Percentiles rank a stretch among this genome's conserved stretches.
Conservation (phyloP, 2,113 vertebrate genomes). For the Pterocles gutturalis region DNA sequence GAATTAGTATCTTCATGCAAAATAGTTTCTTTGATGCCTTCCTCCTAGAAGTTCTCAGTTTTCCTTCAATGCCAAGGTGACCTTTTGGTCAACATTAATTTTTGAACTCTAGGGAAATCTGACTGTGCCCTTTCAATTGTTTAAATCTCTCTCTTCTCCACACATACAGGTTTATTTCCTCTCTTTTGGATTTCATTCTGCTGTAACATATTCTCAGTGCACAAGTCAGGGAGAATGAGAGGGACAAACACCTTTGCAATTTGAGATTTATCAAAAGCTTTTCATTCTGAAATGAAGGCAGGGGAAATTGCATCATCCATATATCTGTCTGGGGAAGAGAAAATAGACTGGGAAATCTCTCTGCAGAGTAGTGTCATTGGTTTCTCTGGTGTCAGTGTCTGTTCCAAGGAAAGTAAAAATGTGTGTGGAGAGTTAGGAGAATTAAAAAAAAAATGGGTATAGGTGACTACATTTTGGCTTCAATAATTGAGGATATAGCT, state of each 20-base stretch:
- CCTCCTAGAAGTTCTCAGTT: slow-evolving; percentile 11
- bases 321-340: slow-evolving; percentile 45
- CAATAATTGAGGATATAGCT: not conserved
- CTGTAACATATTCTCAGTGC: not conserved
- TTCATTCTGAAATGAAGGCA: slow-evolving; percentile 37
- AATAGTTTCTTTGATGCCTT: slow-evolving; percentile 39
- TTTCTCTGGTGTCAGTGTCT: not conserved
- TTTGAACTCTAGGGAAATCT: slow-evolving; percentile 47
- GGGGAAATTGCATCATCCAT: slow-evolving; percentile 40
- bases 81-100: slow-evolving; percentile 34
- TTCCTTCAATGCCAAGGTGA: not conserved
- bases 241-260: not conserved
- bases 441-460: not conserved
- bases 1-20: slow-evolving; percentile 19
- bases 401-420: slow-evolving; percentile 9
- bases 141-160: not conserved
- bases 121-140: slow-evolving; percentile 18
- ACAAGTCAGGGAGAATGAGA: not conserved
- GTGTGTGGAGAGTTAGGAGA: not conserved
- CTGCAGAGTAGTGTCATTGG: not conserved
- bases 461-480: not conserved
- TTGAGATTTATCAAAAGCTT: slow-evolving; percentile 61
- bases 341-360: slow-evolving; percentile 52
- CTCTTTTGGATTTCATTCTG: slow-evolving; percentile 20
- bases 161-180: not conserved